Conservation (phyloP, 1,140 invertebrate species). For the Lucilia cuprina region DNA sequence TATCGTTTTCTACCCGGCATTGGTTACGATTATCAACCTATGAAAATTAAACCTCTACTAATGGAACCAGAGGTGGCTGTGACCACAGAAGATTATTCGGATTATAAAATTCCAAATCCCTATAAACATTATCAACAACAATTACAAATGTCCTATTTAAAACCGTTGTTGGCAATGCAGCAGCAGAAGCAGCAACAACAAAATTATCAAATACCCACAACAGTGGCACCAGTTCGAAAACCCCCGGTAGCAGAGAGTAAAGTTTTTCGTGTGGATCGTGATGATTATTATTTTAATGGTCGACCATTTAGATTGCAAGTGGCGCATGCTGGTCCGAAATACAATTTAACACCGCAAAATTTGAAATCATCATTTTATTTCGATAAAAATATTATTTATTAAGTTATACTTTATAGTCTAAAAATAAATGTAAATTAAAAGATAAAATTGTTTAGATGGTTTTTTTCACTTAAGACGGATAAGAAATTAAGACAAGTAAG, state of each 20-base stretch:
- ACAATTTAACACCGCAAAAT: slow-evolving; percentile 50
- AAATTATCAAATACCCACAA: neutral
- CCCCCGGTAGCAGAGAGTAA: slow-evolving; percentile 43
- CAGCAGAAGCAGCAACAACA: neutral
- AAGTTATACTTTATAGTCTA: slow-evolving; percentile 39
- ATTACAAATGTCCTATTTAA: neutral
- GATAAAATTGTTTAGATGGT: neutral
- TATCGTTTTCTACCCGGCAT: slow-evolving; percentile 59
- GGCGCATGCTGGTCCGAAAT: slow-evolving; percentile 49
- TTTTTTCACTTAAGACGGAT: no score
- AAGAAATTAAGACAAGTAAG: no score
- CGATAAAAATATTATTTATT: slow-evolving; percentile 62
- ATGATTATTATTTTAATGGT: slow-evolving; percentile 58
- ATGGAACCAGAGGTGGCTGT: slow-evolving; percentile 24
- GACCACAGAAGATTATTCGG: neutral
- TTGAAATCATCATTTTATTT: slow-evolving; percentile 58
- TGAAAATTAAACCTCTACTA: slow-evolving; percentile 55
- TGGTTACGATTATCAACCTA: slow-evolving; percentile 58
- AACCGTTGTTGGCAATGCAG: neutral
- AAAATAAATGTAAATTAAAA: neutral
- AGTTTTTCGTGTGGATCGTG: slow-evolving; percentile 48
- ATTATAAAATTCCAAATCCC: slow-evolving; percentile 15
- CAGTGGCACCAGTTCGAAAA: neutral
- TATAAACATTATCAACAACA: slow-evolving; percentile 38
- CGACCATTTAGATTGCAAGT: slow-evolving; percentile 57